Percentiles rank a stretch among this genome's conserved stretches.
phyloP scores from a whole-genome alignment of 2,113 vertebrate genomes.

The Colinus virginianus region DNA sequence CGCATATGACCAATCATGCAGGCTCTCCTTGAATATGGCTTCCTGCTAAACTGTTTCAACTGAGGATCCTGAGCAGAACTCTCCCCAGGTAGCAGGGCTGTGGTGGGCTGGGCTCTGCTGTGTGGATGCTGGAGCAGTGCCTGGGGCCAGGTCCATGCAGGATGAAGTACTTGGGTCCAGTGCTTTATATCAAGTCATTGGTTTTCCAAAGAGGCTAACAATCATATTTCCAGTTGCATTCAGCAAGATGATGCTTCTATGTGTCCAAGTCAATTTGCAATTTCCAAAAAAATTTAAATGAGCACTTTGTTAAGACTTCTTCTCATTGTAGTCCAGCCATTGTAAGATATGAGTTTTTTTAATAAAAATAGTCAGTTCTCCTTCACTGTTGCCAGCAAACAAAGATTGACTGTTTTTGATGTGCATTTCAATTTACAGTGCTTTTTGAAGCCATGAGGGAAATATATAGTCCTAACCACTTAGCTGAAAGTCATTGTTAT shows the following conservation, averaged over 20 bases:
- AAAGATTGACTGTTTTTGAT: conserved; percentile 73
- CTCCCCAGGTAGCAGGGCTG: background rate
- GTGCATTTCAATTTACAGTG: conserved; percentile 74
- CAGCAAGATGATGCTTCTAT: background rate
- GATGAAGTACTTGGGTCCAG: background rate
- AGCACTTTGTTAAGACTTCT: conserved; percentile 14
- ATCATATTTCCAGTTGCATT: background rate
- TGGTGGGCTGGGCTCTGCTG: background rate
- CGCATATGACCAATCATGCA: rapidly evolving
- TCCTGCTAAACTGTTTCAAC: background rate
- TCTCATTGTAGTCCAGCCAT: background rate
- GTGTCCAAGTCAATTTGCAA: background rate
- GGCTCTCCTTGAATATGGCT: background rate
- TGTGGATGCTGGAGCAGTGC: background rate
- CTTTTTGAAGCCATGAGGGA: conserved; percentile 63
- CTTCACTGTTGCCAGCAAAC: conserved; percentile 46
- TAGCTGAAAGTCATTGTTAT: conserved; percentile 70
- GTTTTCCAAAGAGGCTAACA: background rate
- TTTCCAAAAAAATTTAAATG: background rate
- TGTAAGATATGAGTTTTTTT: conserved; percentile 48
- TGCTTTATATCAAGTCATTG: background rate
- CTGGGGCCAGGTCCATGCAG: rapidly evolving
- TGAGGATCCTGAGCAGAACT: background rate
- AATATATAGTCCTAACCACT: conserved; percentile 72
- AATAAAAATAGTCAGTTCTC: conserved; percentile 64